Conservation (phyloP, 2,888 invertebrate genomes). For the Seira ritae region DNA sequence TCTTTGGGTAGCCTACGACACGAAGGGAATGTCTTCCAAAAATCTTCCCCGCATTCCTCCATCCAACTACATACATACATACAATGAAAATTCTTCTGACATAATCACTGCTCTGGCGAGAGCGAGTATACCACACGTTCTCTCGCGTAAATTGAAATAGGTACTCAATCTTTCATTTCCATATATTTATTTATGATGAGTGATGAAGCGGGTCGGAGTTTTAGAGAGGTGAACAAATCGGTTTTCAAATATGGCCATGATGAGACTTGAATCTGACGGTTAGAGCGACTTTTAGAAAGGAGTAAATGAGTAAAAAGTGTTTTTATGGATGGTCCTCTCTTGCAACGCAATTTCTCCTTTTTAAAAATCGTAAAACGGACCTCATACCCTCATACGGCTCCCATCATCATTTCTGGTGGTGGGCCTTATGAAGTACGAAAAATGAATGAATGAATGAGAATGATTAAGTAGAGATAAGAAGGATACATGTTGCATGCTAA, state of each 20-base stretch:
- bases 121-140: not conserved
- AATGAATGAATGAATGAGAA: constrained; percentile 13
- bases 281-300: not conserved
- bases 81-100: not conserved
- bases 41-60: not conserved
- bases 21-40: not conserved
- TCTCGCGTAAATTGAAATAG: no score
- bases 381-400: not conserved
- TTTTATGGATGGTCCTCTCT: constrained; percentile 1
- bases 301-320: constrained; percentile 6
- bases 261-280: not conserved
- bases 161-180: not conserved
- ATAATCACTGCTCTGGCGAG: no score
- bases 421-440: not conserved
- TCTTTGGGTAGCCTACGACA: not conserved
- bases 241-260: constrained; percentile 1
- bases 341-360: not conserved
- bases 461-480: not conserved
- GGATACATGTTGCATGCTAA: constrained; percentile 14
- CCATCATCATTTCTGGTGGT: not conserved
- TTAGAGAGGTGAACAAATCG: not conserved
- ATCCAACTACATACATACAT: not conserved
- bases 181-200: not conserved
- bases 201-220: not conserved
- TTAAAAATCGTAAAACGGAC: not conserved